Conservation (phyloP, 2,797 vertebrate species). For the Taenioides sp. region DNA sequence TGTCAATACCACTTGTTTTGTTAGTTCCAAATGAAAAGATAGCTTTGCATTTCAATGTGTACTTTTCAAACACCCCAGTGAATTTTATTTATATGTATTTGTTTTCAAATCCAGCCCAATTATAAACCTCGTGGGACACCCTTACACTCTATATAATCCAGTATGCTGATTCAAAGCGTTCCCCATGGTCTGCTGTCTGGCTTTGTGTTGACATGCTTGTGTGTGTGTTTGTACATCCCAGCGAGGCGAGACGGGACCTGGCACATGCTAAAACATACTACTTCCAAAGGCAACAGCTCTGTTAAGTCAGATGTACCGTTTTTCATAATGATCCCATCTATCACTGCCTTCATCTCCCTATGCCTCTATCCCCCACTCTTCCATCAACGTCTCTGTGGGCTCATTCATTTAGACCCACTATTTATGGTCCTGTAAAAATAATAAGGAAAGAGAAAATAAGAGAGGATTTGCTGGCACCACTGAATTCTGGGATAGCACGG, state of each 20-base stretch:
- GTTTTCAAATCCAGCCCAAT: not conserved
- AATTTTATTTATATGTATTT: not conserved
- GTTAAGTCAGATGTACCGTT: constrained; percentile 71
- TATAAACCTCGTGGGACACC: not conserved
- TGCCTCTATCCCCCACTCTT: constrained; percentile 64
- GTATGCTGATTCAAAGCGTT: constrained; percentile 31
- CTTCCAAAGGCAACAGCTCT: constrained; percentile 75
- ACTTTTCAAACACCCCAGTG: not conserved
- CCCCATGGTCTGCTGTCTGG: constrained; percentile 31
- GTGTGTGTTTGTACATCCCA: constrained; percentile 37
- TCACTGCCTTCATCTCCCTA: constrained; percentile 71
- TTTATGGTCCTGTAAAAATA: constrained; percentile 76
- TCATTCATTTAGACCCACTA: constrained; percentile 73
- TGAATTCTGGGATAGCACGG: constrained; percentile 49
- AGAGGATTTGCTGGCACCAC: constrained; percentile 57
- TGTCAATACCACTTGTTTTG: not conserved
- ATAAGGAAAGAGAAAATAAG: constrained; percentile 62
- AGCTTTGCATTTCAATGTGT: not conserved
- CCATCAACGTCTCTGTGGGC: constrained; percentile 68
- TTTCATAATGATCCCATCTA: constrained; percentile 77
- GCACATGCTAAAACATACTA: constrained; percentile 51
- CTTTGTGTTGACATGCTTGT: constrained; percentile 14
- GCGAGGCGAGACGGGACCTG: constrained; percentile 40
- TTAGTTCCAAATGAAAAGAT: not conserved
- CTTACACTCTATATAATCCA: not conserved